Percentiles rank a stretch among this genome's conserved stretches.
Conservation (phyloP, 2,113 vertebrate genomes). For the Ploceus nigricollis region DNA sequence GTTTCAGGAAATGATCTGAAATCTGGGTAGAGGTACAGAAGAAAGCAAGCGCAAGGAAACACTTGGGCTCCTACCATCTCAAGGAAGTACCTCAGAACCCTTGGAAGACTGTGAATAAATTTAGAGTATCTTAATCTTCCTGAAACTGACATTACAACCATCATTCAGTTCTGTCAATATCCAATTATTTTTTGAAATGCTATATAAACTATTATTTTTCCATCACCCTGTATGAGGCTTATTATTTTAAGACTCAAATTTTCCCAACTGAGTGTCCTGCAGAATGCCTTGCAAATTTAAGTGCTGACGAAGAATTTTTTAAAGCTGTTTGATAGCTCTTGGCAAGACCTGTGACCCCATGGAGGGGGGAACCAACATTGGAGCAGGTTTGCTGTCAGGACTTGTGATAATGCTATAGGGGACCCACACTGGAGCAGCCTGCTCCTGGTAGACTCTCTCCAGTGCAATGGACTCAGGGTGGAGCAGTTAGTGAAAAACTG, state of each 20-base stretch:
- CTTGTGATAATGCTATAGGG: neutral
- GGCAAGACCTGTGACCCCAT: neutral
- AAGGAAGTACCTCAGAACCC: neutral
- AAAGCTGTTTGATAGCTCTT: neutral
- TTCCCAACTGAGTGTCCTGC: neutral
- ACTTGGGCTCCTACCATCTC: neutral
- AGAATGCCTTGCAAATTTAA: neutral
- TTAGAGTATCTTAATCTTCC: neutral
- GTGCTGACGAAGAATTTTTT: neutral
- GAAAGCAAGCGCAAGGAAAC: neutral
- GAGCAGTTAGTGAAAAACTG: neutral
- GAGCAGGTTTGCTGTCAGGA: neutral
- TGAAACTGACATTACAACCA: neutral
- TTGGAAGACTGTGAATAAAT: neutral
- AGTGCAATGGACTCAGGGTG: accelerated
- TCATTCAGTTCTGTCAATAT: neutral
- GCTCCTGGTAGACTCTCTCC: neutral
- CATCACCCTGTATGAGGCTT: neutral
- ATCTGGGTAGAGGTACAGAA: accelerated
- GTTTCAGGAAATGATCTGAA: neutral
- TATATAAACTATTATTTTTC: neutral
- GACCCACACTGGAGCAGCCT: accelerated
- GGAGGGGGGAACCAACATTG: accelerated
- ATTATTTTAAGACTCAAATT: neutral
- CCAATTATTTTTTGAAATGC: neutral